Conservation (phyloP, 2,888 invertebrate genomes). For the Idaea dimidiata region DNA sequence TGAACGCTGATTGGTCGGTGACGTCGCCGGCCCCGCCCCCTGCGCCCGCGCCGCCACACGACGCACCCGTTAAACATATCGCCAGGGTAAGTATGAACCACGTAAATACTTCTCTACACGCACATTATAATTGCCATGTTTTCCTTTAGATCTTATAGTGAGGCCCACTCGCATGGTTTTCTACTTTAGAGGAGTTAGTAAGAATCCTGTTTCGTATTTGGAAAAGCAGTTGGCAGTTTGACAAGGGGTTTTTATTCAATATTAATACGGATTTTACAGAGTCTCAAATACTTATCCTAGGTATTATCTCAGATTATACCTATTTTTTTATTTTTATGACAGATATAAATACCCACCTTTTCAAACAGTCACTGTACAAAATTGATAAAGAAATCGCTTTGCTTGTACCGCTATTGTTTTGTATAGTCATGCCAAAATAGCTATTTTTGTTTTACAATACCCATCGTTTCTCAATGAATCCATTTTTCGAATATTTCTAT, state of each 20-base stretch:
- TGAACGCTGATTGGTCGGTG: conserved; percentile 70
- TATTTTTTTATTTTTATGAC: conserved; percentile 1
- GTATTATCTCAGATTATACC: too few species aligned
- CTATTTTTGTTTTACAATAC: conserved; percentile 13
- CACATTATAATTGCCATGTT: too few species aligned
- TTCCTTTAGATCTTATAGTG: too few species aligned
- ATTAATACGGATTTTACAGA: too few species aligned
- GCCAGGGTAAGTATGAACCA: conserved; percentile 46
- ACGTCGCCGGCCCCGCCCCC: conserved; percentile 30
- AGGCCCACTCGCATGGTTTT: too few species aligned
- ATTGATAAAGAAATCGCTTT: too few species aligned
- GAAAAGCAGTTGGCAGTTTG: too few species aligned
- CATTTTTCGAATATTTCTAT: too few species aligned
- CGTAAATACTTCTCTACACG: neutral
- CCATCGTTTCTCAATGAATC: neutral
- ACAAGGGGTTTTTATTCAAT: too few species aligned
- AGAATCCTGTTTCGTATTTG: too few species aligned
- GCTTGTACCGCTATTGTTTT: conserved; percentile 4
- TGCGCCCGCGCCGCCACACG: conserved; percentile 30
- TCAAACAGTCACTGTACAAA: conserved; percentile 3
- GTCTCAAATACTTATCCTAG: too few species aligned
- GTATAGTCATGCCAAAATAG: conserved; percentile 22
- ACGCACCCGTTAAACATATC: conserved; percentile 53
- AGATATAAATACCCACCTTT: conserved; percentile 2
- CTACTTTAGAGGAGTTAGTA: too few species aligned